Base-by-base conservation (phyloP, 1,140 invertebrate species). In the Andrena cerasifolii region DNA sequence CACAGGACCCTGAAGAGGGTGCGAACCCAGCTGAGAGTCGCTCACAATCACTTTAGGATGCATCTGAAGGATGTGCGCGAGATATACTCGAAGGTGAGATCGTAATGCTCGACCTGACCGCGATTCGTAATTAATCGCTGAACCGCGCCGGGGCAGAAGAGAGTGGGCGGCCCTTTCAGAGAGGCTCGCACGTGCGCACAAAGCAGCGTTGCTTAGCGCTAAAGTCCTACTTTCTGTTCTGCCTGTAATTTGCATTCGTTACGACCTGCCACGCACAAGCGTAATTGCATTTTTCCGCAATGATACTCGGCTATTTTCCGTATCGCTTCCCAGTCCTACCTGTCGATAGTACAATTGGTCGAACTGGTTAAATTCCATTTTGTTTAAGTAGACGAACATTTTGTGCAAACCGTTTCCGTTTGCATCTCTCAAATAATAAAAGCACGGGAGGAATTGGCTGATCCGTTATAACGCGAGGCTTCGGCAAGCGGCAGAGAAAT, bases 1-100 rank as follows among this genome's bases (percentile, higher is more conserved):
- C 90, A 91, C 68, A 79, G 88, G 12, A 83, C 90, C 10, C 77
- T 93, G 12, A 90, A 93, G 63, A 84, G 88, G 56, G 91, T 93
- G 18, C 85, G 87, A 28, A 91, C 89, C 2, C 92, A 93, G 74
- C 82, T 93, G 12, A 86, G 89, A 49, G 86, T 91, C 18, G 91
- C 92, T 0, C 86, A 91, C 54, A 88, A 90, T 70, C 89, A 92
- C 71, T 92, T 91, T 73, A 85, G 81, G 45, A 88, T 86, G 51
- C 78, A 88, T 63, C 79, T 87, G 67, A 88, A 89, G 33, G 89
- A 91, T 49, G 86, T 92, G 43, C 87, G 87, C 45, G 80, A 89
- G 31, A 86, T 92, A 36, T 92, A 91, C 70, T 86, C 88, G n/a
- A 89, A 91, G 86, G 89, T 92, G 68, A 85, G 36, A 77, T 26